Base-by-base conservation (phyloP, 2,797 vertebrate species). In the Podargus strigoides region DNA sequence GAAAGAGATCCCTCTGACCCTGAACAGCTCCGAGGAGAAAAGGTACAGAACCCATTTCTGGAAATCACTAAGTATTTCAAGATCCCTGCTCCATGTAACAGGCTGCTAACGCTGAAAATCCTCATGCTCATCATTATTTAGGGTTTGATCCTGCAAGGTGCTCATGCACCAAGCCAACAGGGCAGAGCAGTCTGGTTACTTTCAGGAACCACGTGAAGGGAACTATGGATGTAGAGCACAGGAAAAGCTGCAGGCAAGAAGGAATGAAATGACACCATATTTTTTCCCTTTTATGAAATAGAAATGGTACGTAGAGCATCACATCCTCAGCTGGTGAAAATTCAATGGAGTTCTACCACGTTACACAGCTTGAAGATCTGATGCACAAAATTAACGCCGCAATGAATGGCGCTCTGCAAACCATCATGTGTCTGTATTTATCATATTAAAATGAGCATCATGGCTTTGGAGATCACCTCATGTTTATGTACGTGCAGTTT, bases 381-480 rank as follows among this genome's bases (percentile, higher is more conserved):
- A n/a, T 32, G 77, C 80, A 78, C 74, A 58, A 6, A 85, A 36
- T 32, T 2, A 69, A 12, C 74, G 14, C 9, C 5, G 81, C 70
- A 4, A 18, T 30, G 67, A 79, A 76, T 6, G 73, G 53, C 3
- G 15, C 85, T 78, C 82, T 28, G 87, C 79, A 63, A 66, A 78
- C 64, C 41, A 64, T 37, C 12, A 2, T 13, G 46, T 73, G 64
- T 70, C 89, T 68, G 60, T 28, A 72, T 85, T 91, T 68, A 87
- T 32, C 75, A 14, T 32, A 87, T 58, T n/a, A 30, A 66, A 85
- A 63, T 8, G 49, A 89, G 82, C 72, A 22, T 56, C 60, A 0
- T 8, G 72, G 21, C 76, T 87, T 64, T 3, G 62, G 94, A 93
- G 47, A 83, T 46, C 92, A 62, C 87, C 80, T 92, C 87, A 72